Evolutionary conservation across 92 coral and sea anemone species (phyloP), one percentile per base, ranked within the genome.

Genomic region (Parazoanthus darwini): DNA sequence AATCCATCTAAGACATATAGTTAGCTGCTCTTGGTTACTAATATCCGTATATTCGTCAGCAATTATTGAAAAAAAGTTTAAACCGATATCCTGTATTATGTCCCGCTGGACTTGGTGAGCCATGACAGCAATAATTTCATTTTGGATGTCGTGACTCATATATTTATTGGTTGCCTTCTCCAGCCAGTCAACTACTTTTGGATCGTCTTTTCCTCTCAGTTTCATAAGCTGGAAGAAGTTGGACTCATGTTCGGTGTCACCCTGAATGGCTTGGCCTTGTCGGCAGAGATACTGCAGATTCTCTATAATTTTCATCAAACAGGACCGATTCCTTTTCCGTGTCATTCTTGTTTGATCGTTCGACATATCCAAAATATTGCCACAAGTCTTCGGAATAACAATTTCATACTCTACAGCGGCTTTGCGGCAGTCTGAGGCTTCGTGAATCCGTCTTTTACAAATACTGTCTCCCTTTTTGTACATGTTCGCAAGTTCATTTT

Each of bases 351-450:
- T 44, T 6, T 44, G 48, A 0, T 44, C 48, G 22, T 16, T 74
- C 1, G 48, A 35, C 78, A 74, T 74, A n/a, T 74, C 78, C 1
- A 37, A 3, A 79, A 90, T 80, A 73, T 93, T 93, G 15, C 94
- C 92, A 79, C 80, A 89, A 9, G 82, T 85, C 58, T 91, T 82
- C 46, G 76, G 76, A 44, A 86, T 86, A 74, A 72, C 70, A 72
- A 65, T 38, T 72, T 72, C 82, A 86, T 72, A 86, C 22, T 74
- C 88, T 67, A 86, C 68, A 16, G 81, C 88, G 39, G 88, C 44
- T 86, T 86, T 86, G 29, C 50, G 88, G 71, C 82, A 86, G 71
- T 86, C 46, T 72, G 88, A 86, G 26, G 80, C 50, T 51, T 74
- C 42, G 82, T 50, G 50, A 86, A 86, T 11, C 89, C 89, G 16